phyloP scores from a whole-genome alignment of 1,140 invertebrate species.

The Archegozetes longisetosus region DNA sequence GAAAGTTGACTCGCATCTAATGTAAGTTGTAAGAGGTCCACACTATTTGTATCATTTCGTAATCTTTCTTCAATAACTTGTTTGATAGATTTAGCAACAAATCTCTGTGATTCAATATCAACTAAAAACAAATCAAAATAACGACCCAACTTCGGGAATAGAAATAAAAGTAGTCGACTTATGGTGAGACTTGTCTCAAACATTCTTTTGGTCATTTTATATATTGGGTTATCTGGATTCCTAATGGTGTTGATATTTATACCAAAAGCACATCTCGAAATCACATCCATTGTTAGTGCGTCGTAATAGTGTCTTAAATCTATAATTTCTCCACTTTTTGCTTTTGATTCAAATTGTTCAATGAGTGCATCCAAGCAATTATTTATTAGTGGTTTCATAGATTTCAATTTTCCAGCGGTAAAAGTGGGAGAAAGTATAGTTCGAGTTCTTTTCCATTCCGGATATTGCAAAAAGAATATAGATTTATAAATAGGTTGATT shows the following conservation, averaged over 20 bases:
- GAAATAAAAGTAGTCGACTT: too few species aligned
- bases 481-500: background rate
- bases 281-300: conserved; percentile 35
- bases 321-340: background rate
- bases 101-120: too few species aligned
- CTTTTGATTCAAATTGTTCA: background rate
- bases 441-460: conserved; percentile 36
- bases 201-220: conserved; percentile 1
- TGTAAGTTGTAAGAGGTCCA: background rate
- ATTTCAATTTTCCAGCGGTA: conserved; percentile 22
- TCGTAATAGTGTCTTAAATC: conserved; percentile 5
- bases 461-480: conserved; percentile 36
- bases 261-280: conserved; percentile 41
- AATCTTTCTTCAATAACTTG: background rate
- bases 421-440: conserved; percentile 39
- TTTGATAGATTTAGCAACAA: background rate
- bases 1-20: background rate
- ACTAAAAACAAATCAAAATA: too few species aligned
- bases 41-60: background rate
- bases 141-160: too few species aligned
- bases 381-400: conserved; percentile 7
- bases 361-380: background rate
- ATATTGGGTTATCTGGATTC: conserved; percentile 22
- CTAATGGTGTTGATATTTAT: conserved; percentile 37
- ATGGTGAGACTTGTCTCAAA: too few species aligned